A percentile compares a stretch with the other conserved stretches of the same genome.
Evolutionary conservation across 2,797 vertebrate genomes (phyloP).

Genomic region (Schizopygopsis malacanthus): DNA sequence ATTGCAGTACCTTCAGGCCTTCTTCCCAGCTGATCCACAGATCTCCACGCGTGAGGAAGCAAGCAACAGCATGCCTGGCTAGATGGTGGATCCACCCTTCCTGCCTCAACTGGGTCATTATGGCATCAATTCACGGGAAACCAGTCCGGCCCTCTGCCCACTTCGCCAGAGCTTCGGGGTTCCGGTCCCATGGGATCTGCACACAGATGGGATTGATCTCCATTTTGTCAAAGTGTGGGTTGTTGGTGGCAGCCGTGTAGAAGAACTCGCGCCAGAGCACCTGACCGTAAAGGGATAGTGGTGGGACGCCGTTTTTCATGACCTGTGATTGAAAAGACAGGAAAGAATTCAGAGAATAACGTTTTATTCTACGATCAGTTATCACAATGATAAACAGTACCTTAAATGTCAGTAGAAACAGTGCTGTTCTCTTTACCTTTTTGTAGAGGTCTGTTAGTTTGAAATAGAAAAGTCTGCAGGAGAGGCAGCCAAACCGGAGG

Average conservation of each 20-base stretch:
- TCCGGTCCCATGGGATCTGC: constrained; percentile 95
- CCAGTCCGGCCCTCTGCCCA: constrained; percentile 95
- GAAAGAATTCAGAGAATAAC: background rate
- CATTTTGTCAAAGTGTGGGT: constrained; percentile 97
- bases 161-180: constrained; percentile 93
- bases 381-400: background rate
- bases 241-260: constrained; percentile 92
- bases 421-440: constrained; percentile 81
- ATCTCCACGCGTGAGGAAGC: constrained; percentile 94
- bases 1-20: constrained; percentile 88
- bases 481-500: constrained; percentile 94
- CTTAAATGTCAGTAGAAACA: background rate
- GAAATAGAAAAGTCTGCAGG: constrained; percentile 93
- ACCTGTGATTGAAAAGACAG: constrained; percentile 74
- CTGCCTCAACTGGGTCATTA: constrained; percentile 94
- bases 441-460: constrained; percentile 94
- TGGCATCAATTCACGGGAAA: constrained; percentile 96
- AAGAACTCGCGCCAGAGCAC: constrained; percentile 97
- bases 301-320: constrained; percentile 90
- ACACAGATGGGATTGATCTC: constrained; percentile 95
- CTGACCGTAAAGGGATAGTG: constrained; percentile 92
- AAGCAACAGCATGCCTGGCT: constrained; percentile 91
- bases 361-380: background rate
- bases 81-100: constrained; percentile 97
- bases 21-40: constrained; percentile 98